These are phyloP conservation scores for Ceratina australensis DNA, from an alignment of 1,140 invertebrate species.

Conservation along the genomic window DNA sequence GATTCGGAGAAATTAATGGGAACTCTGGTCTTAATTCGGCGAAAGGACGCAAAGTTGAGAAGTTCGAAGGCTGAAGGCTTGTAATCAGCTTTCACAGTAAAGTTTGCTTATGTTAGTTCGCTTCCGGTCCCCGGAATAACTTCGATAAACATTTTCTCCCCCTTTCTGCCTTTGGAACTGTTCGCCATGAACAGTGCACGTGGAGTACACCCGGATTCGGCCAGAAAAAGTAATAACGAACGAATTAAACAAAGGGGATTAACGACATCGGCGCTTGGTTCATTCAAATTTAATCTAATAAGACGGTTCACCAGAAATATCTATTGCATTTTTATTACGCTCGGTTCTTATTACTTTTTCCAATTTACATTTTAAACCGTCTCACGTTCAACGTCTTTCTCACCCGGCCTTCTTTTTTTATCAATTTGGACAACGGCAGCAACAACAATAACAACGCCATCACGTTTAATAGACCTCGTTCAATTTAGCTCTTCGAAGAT, in stretches of 20 bases:
- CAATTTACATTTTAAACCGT: not conserved
- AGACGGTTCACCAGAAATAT: too few relatives aligned
- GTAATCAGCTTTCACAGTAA: conserved; percentile 59
- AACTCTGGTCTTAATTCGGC: conserved; percentile 46
- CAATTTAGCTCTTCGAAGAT: too few relatives aligned
- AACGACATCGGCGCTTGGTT: too few relatives aligned
- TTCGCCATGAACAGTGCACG: conserved; percentile 27
- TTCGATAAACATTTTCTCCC: conserved; percentile 67
- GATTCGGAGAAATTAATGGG: too few relatives aligned
- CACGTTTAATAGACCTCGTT: too few relatives aligned
- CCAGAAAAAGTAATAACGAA: conserved; percentile 1
- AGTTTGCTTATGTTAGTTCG: conserved; percentile 70
- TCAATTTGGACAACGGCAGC: not conserved
- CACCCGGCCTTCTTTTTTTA: not conserved
- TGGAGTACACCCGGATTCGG: conserved; percentile 23
- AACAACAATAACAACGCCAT: too few relatives aligned
- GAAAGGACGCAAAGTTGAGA: conserved; percentile 39
- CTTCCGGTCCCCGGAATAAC: conserved; percentile 66
- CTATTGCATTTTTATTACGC: too few relatives aligned
- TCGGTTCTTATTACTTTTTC: not conserved
- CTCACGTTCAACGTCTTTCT: not conserved
- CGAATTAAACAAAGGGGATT: not conserved
- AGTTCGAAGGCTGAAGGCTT: conserved; percentile 40
- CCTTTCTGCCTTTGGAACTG: conserved; percentile 22
- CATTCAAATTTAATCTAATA: not conserved